These are phyloP conservation scores for Diarsia dahlii DNA, from an alignment of 2,888 invertebrate genomes.

Conservation along the genomic window DNA sequence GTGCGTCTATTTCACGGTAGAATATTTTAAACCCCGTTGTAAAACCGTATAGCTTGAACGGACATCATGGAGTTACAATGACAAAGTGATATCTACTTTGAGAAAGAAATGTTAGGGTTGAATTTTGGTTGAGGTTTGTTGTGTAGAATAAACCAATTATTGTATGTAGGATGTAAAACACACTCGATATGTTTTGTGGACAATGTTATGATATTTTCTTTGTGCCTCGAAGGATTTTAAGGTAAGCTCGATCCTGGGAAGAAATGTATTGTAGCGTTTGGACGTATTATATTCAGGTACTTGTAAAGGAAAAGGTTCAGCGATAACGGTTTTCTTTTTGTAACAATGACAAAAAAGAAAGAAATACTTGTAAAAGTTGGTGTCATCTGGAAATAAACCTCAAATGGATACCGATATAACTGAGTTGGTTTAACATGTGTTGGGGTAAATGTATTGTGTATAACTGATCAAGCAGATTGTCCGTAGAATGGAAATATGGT, in stretches of 20 bases:
- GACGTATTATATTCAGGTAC: conserved; percentile 30
- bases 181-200: conserved; percentile 59
- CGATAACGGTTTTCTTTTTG: conserved; percentile 27
- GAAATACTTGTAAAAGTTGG: conserved; percentile 7
- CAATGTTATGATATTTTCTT: conserved; percentile 60
- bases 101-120: not conserved
- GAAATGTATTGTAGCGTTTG: conserved; percentile 52
- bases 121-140: not conserved
- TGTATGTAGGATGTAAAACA: conserved; percentile 53
- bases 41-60: conserved; percentile 34
- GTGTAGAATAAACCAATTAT: conserved; percentile 48
- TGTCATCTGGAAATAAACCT: conserved; percentile 37
- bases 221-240: conserved; percentile 52
- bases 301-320: conserved; percentile 13
- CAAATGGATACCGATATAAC: not conserved
- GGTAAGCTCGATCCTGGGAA: conserved; percentile 44
- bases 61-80: not conserved
- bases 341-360: conserved; percentile 10
- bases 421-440: not conserved
- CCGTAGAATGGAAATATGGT: not conserved
- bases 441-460: conserved; percentile 1
- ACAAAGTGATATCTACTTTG: conserved; percentile 4
- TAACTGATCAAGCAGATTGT: not conserved
- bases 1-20: conserved; percentile 45
- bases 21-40: conserved; percentile 58